Evolutionary conservation across 2,888 invertebrate genomes (phyloP).

Genomic region (Sarcophaga variegata): DNA sequence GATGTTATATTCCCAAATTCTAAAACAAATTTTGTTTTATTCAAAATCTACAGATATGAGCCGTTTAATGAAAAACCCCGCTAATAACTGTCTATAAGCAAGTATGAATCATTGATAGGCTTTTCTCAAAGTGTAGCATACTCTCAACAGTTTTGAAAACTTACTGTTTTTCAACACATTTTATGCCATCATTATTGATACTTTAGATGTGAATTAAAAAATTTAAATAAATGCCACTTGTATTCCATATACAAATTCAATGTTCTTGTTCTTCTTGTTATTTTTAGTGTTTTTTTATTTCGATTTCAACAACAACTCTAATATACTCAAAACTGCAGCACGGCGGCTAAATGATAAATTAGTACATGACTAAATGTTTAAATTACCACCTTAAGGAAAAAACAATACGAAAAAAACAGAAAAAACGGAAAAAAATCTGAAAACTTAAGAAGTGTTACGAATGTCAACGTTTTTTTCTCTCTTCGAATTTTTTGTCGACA

Average conservation of each 20-base stretch:
- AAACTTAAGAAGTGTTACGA: conserved; percentile 30
- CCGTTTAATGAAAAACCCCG: no score
- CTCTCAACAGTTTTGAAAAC: no score
- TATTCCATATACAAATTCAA: conserved; percentile 65
- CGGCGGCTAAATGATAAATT: conserved; percentile 67
- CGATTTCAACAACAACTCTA: no score
- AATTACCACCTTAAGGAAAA: conserved; percentile 52
- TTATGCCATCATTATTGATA: conserved; percentile 26
- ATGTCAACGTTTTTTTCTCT: conserved; percentile 41
- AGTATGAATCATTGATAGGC: no score
- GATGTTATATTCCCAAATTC: no score
- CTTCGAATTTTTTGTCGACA: neutral
- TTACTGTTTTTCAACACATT: neutral
- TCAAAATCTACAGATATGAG: no score
- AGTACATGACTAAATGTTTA: conserved; percentile 57
- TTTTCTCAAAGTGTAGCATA: no score
- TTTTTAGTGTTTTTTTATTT: conserved; percentile 38
- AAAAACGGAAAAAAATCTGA: no score
- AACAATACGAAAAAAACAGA: neutral
- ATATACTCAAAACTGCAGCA: neutral
- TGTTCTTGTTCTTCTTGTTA: conserved; percentile 34
- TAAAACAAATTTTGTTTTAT: no score
- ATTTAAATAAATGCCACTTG: conserved; percentile 70
- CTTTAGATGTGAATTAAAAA: conserved; percentile 44
- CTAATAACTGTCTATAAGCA: no score